Percentiles rank a stretch among this genome's conserved stretches.
Conservation (phyloP, 2,797 vertebrate species). For the Cirrhinus molitorella region DNA sequence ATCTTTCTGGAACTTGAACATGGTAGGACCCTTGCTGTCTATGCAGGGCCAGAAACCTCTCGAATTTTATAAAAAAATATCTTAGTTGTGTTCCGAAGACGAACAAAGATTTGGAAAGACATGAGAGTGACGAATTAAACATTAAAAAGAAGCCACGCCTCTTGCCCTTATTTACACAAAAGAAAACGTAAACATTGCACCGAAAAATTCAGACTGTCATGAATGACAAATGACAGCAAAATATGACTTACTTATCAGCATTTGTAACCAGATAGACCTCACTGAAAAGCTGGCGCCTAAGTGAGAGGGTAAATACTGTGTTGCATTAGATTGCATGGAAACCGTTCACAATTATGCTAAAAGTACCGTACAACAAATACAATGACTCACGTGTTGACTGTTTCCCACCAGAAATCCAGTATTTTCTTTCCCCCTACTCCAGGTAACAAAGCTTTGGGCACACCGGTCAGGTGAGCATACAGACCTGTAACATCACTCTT, state of each 20-base stretch:
- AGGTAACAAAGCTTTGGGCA: constrained; percentile 85
- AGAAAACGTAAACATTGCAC: background rate
- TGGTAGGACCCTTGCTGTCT: too few relatives aligned
- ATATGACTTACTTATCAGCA: constrained; percentile 83
- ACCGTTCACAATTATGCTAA: too few relatives aligned
- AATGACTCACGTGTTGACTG: constrained; percentile 81
- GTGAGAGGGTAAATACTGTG: background rate
- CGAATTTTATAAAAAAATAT: too few relatives aligned
- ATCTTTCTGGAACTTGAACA: too few relatives aligned
- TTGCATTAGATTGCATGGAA: constrained; percentile 8
- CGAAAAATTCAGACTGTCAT: too few relatives aligned
- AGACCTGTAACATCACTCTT: constrained; percentile 83
- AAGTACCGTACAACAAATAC: background rate
- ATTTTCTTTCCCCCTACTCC: constrained; percentile 85
- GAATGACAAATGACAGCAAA: background rate
- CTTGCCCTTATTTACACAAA: background rate
- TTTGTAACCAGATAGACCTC: constrained; percentile 87
- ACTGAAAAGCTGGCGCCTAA: constrained; percentile 84
- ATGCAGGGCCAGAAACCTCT: too few relatives aligned
- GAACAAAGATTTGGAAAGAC: too few relatives aligned
- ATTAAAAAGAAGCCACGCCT: background rate
- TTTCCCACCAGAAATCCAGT: constrained; percentile 88
- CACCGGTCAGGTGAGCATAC: constrained; percentile 78
- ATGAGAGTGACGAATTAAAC: too few relatives aligned
- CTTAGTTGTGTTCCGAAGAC: too few relatives aligned